Conservation (phyloP, 2,797 vertebrate species). For the Pangasius krempfi region DNA sequence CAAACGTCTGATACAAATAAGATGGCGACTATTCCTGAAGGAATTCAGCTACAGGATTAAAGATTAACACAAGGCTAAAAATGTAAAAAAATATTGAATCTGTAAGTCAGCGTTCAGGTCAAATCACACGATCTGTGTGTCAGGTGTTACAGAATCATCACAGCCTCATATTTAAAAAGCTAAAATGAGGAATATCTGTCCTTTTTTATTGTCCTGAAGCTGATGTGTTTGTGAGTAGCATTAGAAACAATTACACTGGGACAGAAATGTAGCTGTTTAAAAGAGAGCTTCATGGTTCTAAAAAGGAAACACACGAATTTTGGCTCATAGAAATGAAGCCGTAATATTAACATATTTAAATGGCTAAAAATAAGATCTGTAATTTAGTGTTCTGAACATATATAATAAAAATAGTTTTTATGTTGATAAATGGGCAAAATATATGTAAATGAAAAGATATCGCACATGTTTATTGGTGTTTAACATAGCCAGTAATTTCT, state of each 20-base stretch:
- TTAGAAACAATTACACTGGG: not conserved
- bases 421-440: not conserved
- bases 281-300: not conserved
- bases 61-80: constrained; percentile 69
- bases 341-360: not conserved
- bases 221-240: not conserved
- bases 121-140: constrained; percentile 46
- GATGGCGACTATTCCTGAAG: constrained; percentile 75
- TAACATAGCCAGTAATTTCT: not conserved
- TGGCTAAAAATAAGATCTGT: not conserved
- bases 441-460: not conserved
- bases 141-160: not conserved
- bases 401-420: not conserved
- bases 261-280: not conserved
- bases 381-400: not conserved
- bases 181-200: not conserved
- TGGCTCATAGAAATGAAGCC: not conserved
- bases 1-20: constrained; percentile 71
- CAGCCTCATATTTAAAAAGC: not conserved
- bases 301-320: not conserved
- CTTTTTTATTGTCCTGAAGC: constrained; percentile 5
- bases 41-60: constrained; percentile 71
- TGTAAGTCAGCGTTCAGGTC: constrained; percentile 52
- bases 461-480: not conserved
- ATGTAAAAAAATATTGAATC: constrained; percentile 64